Percentiles rank a stretch among this genome's conserved stretches.
Evolutionary conservation across 2,888 invertebrate genomes (phyloP).

Genomic region (Priocnemis perturbator): DNA sequence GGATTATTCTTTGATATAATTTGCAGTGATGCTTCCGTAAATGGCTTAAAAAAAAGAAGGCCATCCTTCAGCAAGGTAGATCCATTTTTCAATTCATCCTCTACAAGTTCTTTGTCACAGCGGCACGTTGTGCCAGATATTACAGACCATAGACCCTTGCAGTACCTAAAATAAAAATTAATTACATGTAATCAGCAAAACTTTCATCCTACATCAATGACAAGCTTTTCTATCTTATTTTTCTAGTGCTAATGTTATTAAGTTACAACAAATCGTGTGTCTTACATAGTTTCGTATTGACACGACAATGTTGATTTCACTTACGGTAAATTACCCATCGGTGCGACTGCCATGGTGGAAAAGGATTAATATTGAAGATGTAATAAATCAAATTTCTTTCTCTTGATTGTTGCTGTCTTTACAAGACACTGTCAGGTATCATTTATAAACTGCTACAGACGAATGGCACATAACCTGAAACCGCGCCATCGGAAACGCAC

Average conservation of each 20-base stretch:
- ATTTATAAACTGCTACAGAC: too few species aligned
- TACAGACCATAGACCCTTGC: constrained; percentile 72
- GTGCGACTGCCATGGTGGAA: constrained; percentile 57
- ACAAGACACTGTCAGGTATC: too few species aligned
- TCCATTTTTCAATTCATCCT: constrained; percentile 70
- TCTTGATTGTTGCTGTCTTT: too few species aligned
- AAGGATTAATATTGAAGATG: too few species aligned
- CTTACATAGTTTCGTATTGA: constrained; percentile 1
- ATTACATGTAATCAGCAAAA: constrained; percentile 6
- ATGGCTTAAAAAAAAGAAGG: constrained; percentile 67
- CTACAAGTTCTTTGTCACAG: constrained; percentile 71
- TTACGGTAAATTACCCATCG: constrained; percentile 66
- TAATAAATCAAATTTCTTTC: too few species aligned
- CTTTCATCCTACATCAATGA: background rate
- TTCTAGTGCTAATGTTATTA: background rate
- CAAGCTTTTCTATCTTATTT: background rate
- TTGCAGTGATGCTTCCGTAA: constrained; percentile 65
- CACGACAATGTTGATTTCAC: constrained; percentile 33
- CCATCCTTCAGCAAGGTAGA: constrained; percentile 67
- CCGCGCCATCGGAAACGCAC: too few species aligned
- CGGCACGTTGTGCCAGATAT: constrained; percentile 73
- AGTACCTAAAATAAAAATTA: constrained; percentile 60
- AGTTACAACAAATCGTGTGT: background rate
- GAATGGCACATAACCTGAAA: too few species aligned
- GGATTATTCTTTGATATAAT: constrained; percentile 65